Conservation (phyloP, 2,113 vertebrate species). For the Etia nguti region DNA sequence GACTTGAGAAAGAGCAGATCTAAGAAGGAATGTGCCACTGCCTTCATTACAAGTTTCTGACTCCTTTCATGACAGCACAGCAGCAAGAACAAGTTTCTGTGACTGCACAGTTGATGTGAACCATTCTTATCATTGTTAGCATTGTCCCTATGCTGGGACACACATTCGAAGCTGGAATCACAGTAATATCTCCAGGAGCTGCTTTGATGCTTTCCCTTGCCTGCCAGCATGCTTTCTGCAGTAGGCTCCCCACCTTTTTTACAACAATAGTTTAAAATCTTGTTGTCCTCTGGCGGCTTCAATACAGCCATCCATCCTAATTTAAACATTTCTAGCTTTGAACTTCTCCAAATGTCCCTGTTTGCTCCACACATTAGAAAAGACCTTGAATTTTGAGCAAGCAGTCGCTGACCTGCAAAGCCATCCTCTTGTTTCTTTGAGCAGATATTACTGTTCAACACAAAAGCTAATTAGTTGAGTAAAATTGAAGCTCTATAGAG, state of each 20-base stretch:
- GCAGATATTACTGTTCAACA: slow-evolving; percentile 23
- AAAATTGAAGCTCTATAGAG: not conserved
- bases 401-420: not conserved
- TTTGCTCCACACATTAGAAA: not conserved
- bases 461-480: slow-evolving; percentile 11
- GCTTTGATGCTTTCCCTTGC: not conserved
- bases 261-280: slow-evolving; percentile 7
- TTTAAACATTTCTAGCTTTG: slow-evolving; percentile 15
- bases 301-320: slow-evolving; percentile 18
- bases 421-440: slow-evolving; percentile 14
- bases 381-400: not conserved
- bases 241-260: not conserved
- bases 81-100: not conserved
- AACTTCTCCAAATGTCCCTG: not conserved
- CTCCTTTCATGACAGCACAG: not conserved
- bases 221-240: not conserved
- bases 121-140: not conserved
- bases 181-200: not conserved
- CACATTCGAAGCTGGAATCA: not conserved
- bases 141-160: not conserved
- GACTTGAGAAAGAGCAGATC: not conserved
- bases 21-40: not conserved
- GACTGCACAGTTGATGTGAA: not conserved
- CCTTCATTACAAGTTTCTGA: not conserved
- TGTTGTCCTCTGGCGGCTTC: slow-evolving; percentile 4